phyloP scores from a whole-genome alignment of 2,797 vertebrate genomes.

The Gallinago solitaria region DNA sequence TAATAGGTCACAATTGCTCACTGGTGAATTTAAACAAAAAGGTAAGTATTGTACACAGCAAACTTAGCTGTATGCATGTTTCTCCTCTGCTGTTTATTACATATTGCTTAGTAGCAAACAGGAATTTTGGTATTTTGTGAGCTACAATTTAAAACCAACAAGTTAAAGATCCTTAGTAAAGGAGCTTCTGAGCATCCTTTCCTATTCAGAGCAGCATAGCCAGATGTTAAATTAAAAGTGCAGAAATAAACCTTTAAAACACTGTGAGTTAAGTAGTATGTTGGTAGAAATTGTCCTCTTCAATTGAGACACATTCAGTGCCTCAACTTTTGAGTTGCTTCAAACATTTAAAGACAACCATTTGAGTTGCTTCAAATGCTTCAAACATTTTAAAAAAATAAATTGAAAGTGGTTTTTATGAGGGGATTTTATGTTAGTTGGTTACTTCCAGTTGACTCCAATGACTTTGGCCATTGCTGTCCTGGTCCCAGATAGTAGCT shows the following conservation, averaged over 20 bases:
- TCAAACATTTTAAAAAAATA: background rate
- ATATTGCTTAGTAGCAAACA: background rate
- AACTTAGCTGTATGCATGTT: background rate
- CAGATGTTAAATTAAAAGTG: background rate
- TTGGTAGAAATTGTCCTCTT: background rate
- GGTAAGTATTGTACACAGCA: background rate
- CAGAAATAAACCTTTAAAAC: background rate
- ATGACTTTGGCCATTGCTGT: background rate
- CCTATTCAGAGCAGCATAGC: background rate
- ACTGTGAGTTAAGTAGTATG: background rate
- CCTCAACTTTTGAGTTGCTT: no score
- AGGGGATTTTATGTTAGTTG: background rate
- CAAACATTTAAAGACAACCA: background rate
- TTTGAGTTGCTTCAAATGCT: background rate
- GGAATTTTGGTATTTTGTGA: background rate
- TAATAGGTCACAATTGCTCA: background rate
- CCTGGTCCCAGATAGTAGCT: background rate
- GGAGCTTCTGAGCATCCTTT: background rate
- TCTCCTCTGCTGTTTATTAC: background rate
- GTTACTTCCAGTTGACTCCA: background rate
- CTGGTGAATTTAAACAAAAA: background rate
- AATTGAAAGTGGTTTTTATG: background rate
- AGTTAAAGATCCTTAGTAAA: background rate
- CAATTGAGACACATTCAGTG: background rate
- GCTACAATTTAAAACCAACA: background rate